Evolutionary conservation across 2,797 vertebrate species (phyloP).

Genomic region (Anniella stebbinsi): DNA sequence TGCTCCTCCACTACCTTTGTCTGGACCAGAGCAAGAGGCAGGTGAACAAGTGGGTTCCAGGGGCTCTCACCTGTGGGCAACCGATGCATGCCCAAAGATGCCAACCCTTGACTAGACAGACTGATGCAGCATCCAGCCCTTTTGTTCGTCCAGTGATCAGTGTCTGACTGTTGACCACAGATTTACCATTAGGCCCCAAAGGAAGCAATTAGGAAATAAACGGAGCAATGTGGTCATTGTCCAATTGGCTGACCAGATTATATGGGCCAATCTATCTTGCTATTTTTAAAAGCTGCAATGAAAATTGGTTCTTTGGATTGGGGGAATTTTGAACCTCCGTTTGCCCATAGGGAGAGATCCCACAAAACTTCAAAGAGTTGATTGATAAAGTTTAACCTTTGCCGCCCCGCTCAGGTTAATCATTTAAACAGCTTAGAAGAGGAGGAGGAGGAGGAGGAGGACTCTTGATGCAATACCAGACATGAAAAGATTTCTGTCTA

Average conservation of each 20-base stretch:
- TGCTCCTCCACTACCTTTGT: too few relatives aligned
- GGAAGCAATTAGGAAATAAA: constrained; percentile 14
- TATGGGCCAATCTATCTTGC: neutral
- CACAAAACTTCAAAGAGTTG: neutral
- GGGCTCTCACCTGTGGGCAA: too few relatives aligned
- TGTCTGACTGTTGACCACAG: neutral
- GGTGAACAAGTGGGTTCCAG: too few relatives aligned
- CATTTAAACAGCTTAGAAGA: neutral
- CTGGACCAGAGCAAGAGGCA: too few relatives aligned
- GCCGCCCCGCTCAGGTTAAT: neutral
- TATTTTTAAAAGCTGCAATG: neutral
- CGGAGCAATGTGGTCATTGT: neutral
- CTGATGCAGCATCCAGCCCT: too few relatives aligned
- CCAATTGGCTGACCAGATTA: neutral
- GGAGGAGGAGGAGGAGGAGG: too few relatives aligned
- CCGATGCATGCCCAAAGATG: too few relatives aligned
- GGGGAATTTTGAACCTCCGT: neutral
- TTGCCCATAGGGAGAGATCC: neutral
- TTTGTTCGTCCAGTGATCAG: neutral
- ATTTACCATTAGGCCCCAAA: neutral
- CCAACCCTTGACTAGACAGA: neutral
- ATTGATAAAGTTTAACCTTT: neutral
- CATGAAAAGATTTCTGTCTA: neutral
- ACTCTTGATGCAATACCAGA: neutral
- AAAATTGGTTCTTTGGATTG: neutral